phyloP scores from a whole-genome alignment of 2,113 vertebrate genomes.

The Ctenomys sociabilis region DNA sequence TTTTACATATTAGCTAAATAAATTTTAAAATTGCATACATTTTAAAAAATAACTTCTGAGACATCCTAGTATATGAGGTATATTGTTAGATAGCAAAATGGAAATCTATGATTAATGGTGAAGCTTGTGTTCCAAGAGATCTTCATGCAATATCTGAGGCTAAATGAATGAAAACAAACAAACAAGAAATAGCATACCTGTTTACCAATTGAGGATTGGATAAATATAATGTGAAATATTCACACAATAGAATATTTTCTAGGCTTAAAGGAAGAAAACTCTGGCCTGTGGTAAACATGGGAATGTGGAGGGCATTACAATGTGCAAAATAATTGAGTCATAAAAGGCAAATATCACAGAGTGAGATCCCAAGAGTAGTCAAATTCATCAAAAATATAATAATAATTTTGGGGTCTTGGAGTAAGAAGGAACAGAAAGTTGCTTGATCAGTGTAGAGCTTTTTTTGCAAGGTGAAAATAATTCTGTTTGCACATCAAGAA shows the following conservation, averaged over 20 bases:
- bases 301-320: not conserved
- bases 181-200: not conserved
- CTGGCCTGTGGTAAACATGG: not conserved
- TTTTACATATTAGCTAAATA: not conserved
- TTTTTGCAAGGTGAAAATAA: not conserved
- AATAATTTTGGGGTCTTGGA: not conserved
- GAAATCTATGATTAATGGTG: not conserved
- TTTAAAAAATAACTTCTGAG: not conserved
- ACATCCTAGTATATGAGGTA: not conserved
- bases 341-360: not conserved
- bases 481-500: not conserved
- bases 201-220: not conserved
- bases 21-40: not conserved
- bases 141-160: not conserved
- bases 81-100: not conserved
- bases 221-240: not conserved
- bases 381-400: not conserved
- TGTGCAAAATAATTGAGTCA: not conserved
- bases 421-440: not conserved
- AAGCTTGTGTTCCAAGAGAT: not conserved
- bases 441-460: not conserved
- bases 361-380: not conserved
- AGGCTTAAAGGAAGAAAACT: not conserved
- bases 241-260: not conserved
- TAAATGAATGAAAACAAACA: not conserved